Evolutionary conservation across 1,140 invertebrate species (phyloP).

Genomic region (Oscheius sp.): DNA sequence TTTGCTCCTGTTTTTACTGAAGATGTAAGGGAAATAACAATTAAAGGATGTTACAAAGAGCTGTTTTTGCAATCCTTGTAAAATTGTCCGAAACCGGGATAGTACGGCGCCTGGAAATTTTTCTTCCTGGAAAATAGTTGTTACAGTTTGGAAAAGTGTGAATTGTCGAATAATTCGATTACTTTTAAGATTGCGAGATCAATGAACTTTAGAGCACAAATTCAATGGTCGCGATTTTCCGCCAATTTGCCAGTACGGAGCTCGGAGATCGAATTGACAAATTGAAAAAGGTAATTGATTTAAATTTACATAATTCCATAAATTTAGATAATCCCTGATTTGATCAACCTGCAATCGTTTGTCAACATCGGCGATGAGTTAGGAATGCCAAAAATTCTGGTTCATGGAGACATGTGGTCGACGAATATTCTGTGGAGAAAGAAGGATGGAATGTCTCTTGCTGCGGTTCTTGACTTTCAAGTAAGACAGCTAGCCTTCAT

Average conservation of each 20-base stretch:
- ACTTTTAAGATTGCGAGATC: no score
- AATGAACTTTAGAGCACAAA: no score
- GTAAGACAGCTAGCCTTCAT: neutral
- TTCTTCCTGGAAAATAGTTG: no score
- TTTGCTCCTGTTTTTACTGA: neutral
- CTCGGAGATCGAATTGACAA: neutral
- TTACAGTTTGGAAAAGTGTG: no score
- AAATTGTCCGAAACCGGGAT: no score
- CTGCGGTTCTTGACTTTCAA: neutral
- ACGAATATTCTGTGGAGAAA: conserved; percentile 4
- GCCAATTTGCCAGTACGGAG: neutral
- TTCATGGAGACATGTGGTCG: conserved; percentile 1
- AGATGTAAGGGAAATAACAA: no score
- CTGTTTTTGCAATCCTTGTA: no score
- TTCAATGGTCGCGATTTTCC: neutral
- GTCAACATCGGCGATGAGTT: neutral
- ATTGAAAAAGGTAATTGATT: neutral
- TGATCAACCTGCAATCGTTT: neutral
- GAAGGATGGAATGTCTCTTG: neutral
- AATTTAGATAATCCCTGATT: neutral
- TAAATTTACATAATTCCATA: neutral
- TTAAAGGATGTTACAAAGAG: no score
- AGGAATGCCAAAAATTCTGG: neutral
- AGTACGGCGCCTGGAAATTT: no score
- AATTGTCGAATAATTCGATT: no score